Base-by-base conservation (phyloP, 1,140 invertebrate genomes). In the Zaprionus camerounensis region DNA sequence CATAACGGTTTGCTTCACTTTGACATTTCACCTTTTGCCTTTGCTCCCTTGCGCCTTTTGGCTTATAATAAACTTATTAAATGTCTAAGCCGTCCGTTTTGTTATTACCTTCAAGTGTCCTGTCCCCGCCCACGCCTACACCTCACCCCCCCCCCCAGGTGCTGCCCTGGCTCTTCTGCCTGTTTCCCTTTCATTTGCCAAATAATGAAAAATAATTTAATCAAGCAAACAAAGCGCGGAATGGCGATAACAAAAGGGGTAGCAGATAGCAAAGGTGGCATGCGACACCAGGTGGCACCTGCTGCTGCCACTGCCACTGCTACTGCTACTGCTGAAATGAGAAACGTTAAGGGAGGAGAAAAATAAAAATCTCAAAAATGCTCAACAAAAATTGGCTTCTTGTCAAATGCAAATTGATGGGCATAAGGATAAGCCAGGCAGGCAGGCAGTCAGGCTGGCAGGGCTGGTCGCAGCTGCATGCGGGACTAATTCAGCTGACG, bases 131-230 rank as follows among this genome's bases (percentile, higher is more conserved):
- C 28, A 9, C 28, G 28, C 28, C 20, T 22, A 1, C 11, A 12
- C 20, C 46, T 1, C 20, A 5, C 46, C 11, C 38, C 13, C 38
- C 46, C 11, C 38, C 13, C 38, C 26, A 34, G 31, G 2, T 34
- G 28, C 2, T 17, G 20, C 20, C 11, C 20, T 49, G 46, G 3
- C 46, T 3, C 20, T 24, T 3, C 36, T 3, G 9, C 0, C 31
- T 34, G 31, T n/a, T 46, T 17, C n/a, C n/a, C 75, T 85, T 81
- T 90, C 88, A 84, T 88, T 88, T 80, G 81, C 59, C 81, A 90
- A 88, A 90, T 90, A 90, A 90, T 85, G 85, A 90, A 90, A 90
- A 90, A 83, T 90, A 91, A 90, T 90, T 90, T 90, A 90, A 90
- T 90, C 85, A 90, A 91, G 86, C 76, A 83, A 85, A 90, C 85